These are phyloP conservation scores for Patiria pectinifera DNA, from an alignment of 53 echinoderm and acorn worm genomes.

Conservation along the genomic window DNA sequence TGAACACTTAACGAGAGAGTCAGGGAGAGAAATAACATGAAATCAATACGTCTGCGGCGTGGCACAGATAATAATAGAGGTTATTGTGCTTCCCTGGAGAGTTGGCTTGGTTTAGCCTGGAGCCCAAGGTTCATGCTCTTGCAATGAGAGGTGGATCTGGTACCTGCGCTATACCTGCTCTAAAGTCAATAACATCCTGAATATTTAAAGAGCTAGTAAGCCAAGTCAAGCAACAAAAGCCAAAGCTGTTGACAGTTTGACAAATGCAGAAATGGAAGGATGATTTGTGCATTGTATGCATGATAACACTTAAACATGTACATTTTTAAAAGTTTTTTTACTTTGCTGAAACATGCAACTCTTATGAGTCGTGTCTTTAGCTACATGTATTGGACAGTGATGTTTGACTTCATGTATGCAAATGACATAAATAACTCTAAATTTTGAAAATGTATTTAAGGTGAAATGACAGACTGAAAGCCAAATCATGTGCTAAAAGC, in stretches of 20 bases:
- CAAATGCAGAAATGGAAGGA: no score
- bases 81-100: conserved; percentile 2
- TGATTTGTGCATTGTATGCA: no score
- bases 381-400: no score
- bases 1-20: background rate
- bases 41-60: conserved; percentile 34
- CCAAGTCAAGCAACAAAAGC: background rate
- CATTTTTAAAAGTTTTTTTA: no score
- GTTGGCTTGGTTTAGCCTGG: conserved; percentile 5
- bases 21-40: background rate
- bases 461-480: no score
- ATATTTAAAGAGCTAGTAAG: conserved; percentile 3
- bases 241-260: background rate
- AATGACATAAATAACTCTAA: no score
- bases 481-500: no score
- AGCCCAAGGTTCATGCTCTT: conserved; percentile 4
- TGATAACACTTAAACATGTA: no score
- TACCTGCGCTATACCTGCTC: conserved; percentile 36
- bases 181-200: conserved; percentile 24
- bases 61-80: background rate
- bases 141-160: conserved; percentile 27
- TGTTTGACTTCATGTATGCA: no score
- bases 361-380: no score
- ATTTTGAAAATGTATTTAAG: no score
- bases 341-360: no score